phyloP scores from a whole-genome alignment of 2,888 invertebrate species.

The Oxytorus armatus region DNA sequence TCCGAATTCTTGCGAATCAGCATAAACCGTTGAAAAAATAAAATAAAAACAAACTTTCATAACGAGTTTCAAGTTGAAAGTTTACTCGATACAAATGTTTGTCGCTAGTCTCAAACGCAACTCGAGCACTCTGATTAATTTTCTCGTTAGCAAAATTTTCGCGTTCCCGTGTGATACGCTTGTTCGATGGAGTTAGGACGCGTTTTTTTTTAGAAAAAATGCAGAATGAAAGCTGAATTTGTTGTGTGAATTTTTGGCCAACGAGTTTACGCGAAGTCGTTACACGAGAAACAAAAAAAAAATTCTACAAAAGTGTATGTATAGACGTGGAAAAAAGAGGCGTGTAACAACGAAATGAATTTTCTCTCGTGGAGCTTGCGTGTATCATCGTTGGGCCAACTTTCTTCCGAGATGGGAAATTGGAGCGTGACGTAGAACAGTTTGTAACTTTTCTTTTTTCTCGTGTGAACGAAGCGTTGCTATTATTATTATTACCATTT shows the following conservation, averaged over 20 bases:
- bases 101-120: neutral
- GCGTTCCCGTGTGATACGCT: no score
- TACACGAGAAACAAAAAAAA: neutral
- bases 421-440: constrained; percentile 49
- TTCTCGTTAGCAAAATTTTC: constrained; percentile 28
- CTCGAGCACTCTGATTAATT: constrained; percentile 24
- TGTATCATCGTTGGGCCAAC: neutral
- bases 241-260: no score
- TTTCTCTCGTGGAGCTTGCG: constrained; percentile 32
- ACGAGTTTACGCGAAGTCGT: neutral
- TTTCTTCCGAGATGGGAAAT: constrained; percentile 14
- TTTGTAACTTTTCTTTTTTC: constrained; percentile 33
- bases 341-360: neutral
- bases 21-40: no score
- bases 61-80: no score
- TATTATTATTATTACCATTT: neutral
- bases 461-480: neutral
- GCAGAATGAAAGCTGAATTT: neutral
- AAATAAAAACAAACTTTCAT: no score
- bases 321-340: neutral
- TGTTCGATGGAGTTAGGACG: no score
- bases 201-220: no score
- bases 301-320: constrained; percentile 12
- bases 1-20: no score
- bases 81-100: constrained; percentile 10